These are phyloP conservation scores for Panagrolaimus sp. DNA, from an alignment of 1,140 invertebrate species.

Conservation along the genomic window DNA sequence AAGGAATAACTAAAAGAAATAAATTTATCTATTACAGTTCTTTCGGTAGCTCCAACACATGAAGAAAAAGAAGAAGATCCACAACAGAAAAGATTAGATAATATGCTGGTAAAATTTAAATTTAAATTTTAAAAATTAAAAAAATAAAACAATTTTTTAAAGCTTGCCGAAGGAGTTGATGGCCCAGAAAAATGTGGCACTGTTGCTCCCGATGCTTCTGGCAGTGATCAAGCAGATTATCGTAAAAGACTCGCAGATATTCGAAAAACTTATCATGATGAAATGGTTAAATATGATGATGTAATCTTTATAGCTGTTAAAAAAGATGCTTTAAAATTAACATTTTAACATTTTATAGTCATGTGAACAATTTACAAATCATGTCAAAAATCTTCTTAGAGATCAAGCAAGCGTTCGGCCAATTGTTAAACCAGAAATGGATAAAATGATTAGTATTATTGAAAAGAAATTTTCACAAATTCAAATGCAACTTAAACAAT, in stretches of 20 bases:
- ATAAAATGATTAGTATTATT: slow-evolving; percentile 97
- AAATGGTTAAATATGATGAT: slow-evolving; percentile 94
- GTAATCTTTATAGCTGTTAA: slow-evolving; percentile 59
- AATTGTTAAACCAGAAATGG: slow-evolving; percentile 71
- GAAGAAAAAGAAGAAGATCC: slow-evolving; percentile 66
- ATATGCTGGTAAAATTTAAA: slow-evolving; percentile 70
- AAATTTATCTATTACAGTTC: slow-evolving; percentile 67
- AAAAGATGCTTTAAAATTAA: no score
- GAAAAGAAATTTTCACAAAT: slow-evolving; percentile 98
- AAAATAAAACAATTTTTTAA: not conserved
- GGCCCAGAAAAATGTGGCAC: slow-evolving; percentile 93
- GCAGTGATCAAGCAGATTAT: slow-evolving; percentile 97
- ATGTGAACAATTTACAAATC: slow-evolving; percentile 96
- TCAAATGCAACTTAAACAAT: slow-evolving; percentile 98
- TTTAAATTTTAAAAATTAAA: not conserved
- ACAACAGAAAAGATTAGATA: slow-evolving; percentile 92
- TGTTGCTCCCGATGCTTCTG: slow-evolving; percentile 71
- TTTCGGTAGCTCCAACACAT: slow-evolving; percentile 57
- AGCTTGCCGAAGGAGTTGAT: slow-evolving; percentile 89
- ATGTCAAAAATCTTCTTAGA: slow-evolving; percentile 91
- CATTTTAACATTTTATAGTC: slow-evolving; percentile 67
- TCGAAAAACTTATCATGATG: slow-evolving; percentile 94
- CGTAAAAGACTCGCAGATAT: slow-evolving; percentile 95
- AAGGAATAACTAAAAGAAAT: not conserved
- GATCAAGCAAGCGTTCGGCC: slow-evolving; percentile 74